Conservation (phyloP, 2,888 invertebrate species). For the Rhagonycha lutea region DNA sequence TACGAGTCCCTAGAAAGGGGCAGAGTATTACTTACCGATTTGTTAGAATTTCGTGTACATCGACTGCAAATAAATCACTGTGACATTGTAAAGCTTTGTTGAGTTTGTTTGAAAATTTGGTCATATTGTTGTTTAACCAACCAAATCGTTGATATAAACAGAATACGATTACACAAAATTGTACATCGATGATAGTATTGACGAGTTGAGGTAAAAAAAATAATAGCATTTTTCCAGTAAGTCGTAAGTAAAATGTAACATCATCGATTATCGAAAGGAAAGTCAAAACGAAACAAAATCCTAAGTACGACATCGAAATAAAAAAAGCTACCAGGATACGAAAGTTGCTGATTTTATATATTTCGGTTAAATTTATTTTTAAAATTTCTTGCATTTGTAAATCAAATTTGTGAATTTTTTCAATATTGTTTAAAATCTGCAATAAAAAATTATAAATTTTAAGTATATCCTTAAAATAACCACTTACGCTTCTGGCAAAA, state of each 20-base stretch:
- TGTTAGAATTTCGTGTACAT: not conserved
- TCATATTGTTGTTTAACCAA: not conserved
- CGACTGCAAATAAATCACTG: not conserved
- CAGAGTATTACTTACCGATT: not conserved
- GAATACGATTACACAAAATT: not conserved
- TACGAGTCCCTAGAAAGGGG: no score
- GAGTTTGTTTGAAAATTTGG: not conserved
- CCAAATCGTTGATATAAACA: not conserved
- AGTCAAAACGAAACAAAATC: not conserved
- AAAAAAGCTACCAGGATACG: not conserved
- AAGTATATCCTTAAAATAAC: not conserved
- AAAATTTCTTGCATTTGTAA: not conserved
- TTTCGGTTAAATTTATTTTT: not conserved
- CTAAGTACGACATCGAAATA: not conserved
- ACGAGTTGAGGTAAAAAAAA: not conserved
- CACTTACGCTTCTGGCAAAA: not conserved
- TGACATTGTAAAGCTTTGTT: not conserved
- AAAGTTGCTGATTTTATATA: not conserved
- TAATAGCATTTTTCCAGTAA: not conserved
- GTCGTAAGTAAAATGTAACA: not conserved
- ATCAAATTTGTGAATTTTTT: not conserved
- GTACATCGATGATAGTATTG: not conserved
- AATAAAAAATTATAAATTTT: not conserved
- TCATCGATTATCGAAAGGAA: not conserved
- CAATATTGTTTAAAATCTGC: not conserved